Conservation (phyloP, 2,888 invertebrate species). For the Elegia similella region DNA sequence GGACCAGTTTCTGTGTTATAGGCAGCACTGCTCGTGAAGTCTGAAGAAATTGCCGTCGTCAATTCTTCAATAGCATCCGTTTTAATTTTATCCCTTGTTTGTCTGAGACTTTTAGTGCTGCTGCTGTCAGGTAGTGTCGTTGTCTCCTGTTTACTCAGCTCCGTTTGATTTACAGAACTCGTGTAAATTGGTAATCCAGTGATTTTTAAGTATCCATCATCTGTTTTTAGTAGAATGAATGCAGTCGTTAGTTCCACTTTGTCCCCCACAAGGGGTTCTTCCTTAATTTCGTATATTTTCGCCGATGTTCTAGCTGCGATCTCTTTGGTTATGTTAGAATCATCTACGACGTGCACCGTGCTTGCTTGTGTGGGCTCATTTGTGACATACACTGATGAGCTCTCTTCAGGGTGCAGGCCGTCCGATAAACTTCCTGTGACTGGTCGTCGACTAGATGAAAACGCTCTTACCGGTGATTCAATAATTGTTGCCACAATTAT, state of each 20-base stretch:
- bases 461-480: constrained; percentile 45
- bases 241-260: constrained; percentile 14
- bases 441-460: constrained; percentile 36
- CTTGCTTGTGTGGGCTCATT: constrained; percentile 36
- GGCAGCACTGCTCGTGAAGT: background rate
- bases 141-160: background rate
- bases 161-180: background rate
- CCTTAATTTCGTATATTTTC: constrained; percentile 9
- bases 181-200: constrained; percentile 15
- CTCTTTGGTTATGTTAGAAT: constrained; percentile 4
- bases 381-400: constrained; percentile 41
- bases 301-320: background rate
- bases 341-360: constrained; percentile 25
- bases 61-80: background rate
- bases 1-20: background rate
- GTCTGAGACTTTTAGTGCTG: constrained; percentile 17
- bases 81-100: constrained; percentile 1
- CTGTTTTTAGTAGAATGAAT: constrained; percentile 9
- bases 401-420: constrained; percentile 43
- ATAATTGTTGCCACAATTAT: constrained; percentile 46
- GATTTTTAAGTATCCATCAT: constrained; percentile 11
- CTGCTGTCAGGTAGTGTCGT: constrained; percentile 20
- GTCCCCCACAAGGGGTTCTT: background rate
- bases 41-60: background rate
- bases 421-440: background rate